These are phyloP conservation scores for Halocaridina rubra DNA, from an alignment of 2,888 invertebrate species.

Conservation along the genomic window DNA sequence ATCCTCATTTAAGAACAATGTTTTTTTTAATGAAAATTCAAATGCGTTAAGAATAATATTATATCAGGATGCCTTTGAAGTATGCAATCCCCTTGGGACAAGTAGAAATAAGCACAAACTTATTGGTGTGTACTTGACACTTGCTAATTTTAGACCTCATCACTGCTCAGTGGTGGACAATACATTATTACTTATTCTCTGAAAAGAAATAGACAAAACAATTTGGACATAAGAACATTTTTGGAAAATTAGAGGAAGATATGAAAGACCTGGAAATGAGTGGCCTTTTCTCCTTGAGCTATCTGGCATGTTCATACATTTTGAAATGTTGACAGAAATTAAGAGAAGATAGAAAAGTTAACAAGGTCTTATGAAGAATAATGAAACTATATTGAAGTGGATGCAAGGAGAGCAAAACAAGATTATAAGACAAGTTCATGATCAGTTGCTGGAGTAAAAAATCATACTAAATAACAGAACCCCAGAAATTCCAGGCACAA, in stretches of 20 bases:
- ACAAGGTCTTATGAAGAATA: neutral
- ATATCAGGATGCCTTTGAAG: neutral
- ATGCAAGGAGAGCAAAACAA: neutral
- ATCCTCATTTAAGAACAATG: neutral
- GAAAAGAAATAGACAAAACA: neutral
- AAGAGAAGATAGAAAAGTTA: neutral
- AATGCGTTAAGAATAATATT: neutral
- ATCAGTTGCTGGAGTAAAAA: neutral
- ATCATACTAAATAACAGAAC: neutral
- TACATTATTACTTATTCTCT: neutral
- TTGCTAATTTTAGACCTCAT: neutral
- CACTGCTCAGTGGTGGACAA: neutral
- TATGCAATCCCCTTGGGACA: neutral
- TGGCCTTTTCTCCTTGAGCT: neutral
- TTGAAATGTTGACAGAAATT: neutral
- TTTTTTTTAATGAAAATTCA: neutral
- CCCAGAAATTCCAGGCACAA: neutral
- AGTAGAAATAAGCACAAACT: neutral
- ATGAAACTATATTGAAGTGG: neutral
- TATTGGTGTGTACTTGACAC: neutral
- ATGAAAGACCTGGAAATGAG: neutral
- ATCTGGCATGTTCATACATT: neutral
- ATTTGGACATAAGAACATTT: neutral
- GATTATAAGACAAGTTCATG: neutral
- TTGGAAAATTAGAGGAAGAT: neutral